Conservation (phyloP, 2,888 invertebrate species). For the Ormyrus thymus region DNA sequence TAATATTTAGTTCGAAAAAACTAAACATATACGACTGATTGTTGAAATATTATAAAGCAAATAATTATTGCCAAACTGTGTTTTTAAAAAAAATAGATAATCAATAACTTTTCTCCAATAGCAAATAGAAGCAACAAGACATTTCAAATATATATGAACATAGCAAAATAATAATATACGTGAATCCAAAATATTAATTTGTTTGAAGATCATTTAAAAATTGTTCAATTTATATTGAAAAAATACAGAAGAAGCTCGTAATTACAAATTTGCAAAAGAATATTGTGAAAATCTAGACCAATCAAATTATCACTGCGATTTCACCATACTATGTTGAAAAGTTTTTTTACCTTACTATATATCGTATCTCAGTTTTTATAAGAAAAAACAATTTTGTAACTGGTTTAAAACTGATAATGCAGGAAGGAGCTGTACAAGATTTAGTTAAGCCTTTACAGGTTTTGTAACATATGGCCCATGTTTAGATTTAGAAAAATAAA, state of each 20-base stretch:
- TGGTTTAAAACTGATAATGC: neutral
- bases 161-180: constrained; percentile 19
- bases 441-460: constrained; percentile 44
- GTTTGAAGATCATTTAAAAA: constrained; percentile 5
- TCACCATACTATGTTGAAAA: constrained; percentile 2
- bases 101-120: constrained; percentile 1
- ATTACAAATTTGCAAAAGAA: neutral
- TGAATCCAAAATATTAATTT: constrained; percentile 6
- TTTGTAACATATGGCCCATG: constrained; percentile 64
- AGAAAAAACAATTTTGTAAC: constrained; percentile 2
- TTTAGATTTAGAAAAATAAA: constrained; percentile 59
- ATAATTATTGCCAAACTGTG: neutral
- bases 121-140: neutral
- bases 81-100: constrained; percentile 1
- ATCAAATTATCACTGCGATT: neutral
- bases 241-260: constrained; percentile 1
- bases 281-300: neutral
- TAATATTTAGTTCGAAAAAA: neutral
- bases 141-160: constrained; percentile 1
- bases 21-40: constrained; percentile 15
- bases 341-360: neutral
- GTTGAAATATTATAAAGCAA: neutral
- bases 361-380: neutral
- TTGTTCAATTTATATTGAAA: constrained; percentile 43
- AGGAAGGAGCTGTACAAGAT: constrained; percentile 14